Conservation (phyloP, 1,140 invertebrate species). For the Schlechtendalia chinensis region DNA sequence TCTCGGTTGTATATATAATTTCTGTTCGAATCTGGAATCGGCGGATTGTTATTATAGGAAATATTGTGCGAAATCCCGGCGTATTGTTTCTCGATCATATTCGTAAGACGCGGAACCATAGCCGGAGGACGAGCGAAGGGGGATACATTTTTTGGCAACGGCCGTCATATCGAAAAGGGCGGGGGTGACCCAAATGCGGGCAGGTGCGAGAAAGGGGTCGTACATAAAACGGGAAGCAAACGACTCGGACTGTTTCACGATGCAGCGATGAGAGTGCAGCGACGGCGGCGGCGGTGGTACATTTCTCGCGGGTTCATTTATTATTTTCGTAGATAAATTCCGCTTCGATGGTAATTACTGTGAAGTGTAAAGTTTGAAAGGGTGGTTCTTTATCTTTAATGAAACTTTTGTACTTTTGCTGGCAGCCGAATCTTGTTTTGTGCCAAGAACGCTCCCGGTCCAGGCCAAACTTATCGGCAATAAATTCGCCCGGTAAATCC, state of each 20-base stretch:
- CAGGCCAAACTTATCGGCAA: conserved; percentile 47
- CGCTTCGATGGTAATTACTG: conserved; percentile 47
- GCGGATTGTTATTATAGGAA: no score
- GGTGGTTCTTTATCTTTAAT: conserved; percentile 50
- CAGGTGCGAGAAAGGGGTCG: background rate
- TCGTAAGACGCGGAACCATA: no score
- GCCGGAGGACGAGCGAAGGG: background rate
- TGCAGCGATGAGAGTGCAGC: no score
- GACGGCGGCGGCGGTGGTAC: no score
- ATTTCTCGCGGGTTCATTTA: conserved; percentile 39
- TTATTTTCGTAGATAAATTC: conserved; percentile 47
- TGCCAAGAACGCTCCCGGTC: conserved; percentile 39
- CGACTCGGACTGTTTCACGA: background rate
- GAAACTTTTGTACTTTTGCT: conserved; percentile 50
- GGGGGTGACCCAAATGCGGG: no score
- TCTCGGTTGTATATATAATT: no score
- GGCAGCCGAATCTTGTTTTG: conserved; percentile 49
- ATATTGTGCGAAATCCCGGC: no score
- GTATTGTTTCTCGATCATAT: no score
- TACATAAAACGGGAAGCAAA: background rate
- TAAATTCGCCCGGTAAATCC: conserved; percentile 47
- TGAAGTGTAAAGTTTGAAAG: conserved; percentile 45
- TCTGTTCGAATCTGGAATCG: no score
- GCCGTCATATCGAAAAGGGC: background rate
- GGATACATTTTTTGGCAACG: background rate